Percentiles rank a stretch among this genome's conserved stretches.
Evolutionary conservation across 1,140 invertebrate genomes (phyloP).

Genomic region (Pantala flavescens): DNA sequence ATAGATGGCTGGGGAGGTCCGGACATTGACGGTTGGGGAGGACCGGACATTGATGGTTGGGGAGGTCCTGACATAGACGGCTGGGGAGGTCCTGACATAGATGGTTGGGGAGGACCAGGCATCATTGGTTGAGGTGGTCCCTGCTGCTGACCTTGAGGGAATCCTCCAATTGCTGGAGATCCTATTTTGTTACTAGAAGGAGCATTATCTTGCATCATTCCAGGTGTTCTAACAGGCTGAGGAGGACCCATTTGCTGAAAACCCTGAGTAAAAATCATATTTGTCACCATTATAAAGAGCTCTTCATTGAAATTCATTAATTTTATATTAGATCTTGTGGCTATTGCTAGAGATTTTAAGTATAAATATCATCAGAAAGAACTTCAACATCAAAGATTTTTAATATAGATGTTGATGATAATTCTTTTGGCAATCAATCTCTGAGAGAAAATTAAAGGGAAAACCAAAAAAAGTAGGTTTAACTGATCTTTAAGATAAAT

Average conservation of each 20-base stretch:
- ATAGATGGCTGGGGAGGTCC: slow-evolving; percentile 20
- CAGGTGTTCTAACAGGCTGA: neutral
- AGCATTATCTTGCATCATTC: neutral
- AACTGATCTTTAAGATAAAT: too few species aligned
- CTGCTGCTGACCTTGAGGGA: neutral
- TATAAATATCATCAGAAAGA: too few species aligned
- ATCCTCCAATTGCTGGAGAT: neutral
- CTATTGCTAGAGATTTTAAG: too few species aligned
- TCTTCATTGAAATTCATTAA: too few species aligned
- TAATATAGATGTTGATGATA: too few species aligned
- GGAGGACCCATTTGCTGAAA: neutral
- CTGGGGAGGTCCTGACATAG: neutral
- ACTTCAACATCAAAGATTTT: too few species aligned
- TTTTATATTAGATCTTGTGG: too few species aligned
- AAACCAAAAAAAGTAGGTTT: too few species aligned
- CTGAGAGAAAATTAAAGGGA: too few species aligned
- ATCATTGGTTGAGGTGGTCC: neutral
- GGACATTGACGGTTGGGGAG: neutral
- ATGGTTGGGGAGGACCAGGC: neutral
- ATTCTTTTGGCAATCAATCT: too few species aligned
- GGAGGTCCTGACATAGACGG: neutral
- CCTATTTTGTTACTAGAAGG: neutral
- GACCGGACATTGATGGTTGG: neutral
- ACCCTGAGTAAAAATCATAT: neutral
- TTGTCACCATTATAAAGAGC: neutral